These are phyloP conservation scores for Mobula birostris DNA, from an alignment of 2,113 vertebrate genomes.

Conservation along the genomic window DNA sequence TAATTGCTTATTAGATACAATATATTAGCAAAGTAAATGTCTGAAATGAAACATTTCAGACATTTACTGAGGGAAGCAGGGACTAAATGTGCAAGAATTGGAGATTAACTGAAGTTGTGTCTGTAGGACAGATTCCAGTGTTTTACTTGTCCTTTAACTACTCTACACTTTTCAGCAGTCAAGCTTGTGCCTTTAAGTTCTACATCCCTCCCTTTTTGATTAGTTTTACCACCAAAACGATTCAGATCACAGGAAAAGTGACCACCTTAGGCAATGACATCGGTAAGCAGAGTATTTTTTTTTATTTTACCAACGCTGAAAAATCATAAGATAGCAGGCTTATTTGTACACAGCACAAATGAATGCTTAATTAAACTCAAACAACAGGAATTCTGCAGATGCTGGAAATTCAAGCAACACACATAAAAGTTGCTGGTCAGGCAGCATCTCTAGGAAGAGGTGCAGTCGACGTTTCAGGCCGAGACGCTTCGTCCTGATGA, in stretches of 20 bases:
- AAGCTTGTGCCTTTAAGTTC: neutral
- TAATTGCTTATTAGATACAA: neutral
- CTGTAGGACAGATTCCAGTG: neutral
- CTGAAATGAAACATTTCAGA: neutral
- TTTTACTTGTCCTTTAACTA: neutral
- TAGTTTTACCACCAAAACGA: neutral
- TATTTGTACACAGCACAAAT: neutral
- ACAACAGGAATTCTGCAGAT: too few relatives aligned
- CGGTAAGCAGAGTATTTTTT: slow-evolving; percentile 10
- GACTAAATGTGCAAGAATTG: neutral
- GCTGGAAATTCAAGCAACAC: too few relatives aligned
- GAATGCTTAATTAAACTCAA: neutral
- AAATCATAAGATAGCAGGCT: neutral
- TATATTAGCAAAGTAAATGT: neutral
- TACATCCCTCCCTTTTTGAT: slow-evolving; percentile 20
- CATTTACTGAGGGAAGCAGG: neutral
- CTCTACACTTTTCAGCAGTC: neutral
- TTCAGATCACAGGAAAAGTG: neutral
- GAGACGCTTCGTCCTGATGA: too few relatives aligned
- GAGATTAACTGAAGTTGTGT: neutral
- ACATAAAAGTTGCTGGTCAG: too few relatives aligned
- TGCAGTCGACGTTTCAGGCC: too few relatives aligned
- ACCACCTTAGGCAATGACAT: neutral
- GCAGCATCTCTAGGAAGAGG: too few relatives aligned
- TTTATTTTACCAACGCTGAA: neutral